Evolutionary conservation across 2,888 invertebrate genomes (phyloP), one percentile per base, ranked within the genome.

Genomic region (Apamea crenata): DNA sequence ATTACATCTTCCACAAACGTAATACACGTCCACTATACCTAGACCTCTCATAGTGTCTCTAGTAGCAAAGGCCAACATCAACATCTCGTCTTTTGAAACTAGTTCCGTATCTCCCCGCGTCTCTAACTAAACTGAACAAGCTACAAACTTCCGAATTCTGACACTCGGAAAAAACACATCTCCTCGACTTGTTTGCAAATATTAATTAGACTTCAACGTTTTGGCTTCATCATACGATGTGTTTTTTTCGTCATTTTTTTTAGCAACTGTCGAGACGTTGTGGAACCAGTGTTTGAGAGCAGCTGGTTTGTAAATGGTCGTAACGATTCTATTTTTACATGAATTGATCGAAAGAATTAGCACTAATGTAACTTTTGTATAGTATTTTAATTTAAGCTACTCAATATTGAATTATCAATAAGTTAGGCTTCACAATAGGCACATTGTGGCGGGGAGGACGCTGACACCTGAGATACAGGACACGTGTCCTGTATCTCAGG

Each of bases 141-240:
- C 47, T 53, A n/a, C 79, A 83, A 82, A 85, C 89, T 82, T 84
- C 89, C 82, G 81, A 90, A 80, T 70, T 79, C 73, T 81, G 77
- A 84, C 82, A 77, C 68, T 80, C 68, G 12, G 65, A 81, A 81
- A 85, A 85, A 80, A 76, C 81, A 80, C 73, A 79, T 71, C 66
- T 76, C 67, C 32, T 32, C 72, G 88, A 89, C 86, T 84, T 91
- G 89, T 92, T 91, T 91, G 91, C 88, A 88, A 90, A 92, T 91
- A 91, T 90, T 89, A 92, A 91, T 91, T 91, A 89, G 86, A 84
- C 78, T 84, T 76, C 84, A 87, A 84, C 86, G 81, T 85, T 88
- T 86, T 83, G 83, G 84, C 82, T 84, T 80, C 77, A 85, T 81
- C 80, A 71, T 83, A 85, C 87, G 88, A 87, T 87, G 63, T 70